Evolutionary conservation across 1,140 invertebrate genomes (phyloP), one percentile per base, ranked within the genome.

Genomic region (Leptoteleia sp.): DNA sequence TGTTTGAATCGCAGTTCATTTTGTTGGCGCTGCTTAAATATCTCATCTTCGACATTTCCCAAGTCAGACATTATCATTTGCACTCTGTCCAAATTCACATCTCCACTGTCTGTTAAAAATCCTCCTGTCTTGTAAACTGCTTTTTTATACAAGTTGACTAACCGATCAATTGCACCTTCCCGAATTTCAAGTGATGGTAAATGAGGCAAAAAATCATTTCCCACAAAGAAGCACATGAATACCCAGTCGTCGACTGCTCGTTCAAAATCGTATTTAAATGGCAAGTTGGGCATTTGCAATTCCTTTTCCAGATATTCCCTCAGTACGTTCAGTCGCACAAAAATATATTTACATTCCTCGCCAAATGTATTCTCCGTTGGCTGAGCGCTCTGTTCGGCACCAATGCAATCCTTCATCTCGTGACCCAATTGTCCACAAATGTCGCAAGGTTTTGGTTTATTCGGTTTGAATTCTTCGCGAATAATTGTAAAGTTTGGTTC

Each of bases 141-240:
- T 82, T 97, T 95, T 90, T 99, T 99, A 85, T 99, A 99, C 12
- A 99, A 90, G 78, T 92, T 93, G 4, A 99, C 94, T 2, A 99
- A 91, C 59, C 98, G 91, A 89, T 99, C 98, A 71, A 99, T 99
- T 0, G 99, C 99, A 8, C 95, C 95, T 91, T 99, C 99, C 65
- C 98, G 91, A 82, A 99, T 99, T 91, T 99, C 98, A 65, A 99
- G 89, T 15, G 97, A 99, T 9, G 99, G 99, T 59, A 99, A 91
- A 92, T 99, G 99, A 9, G 99, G 99, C 77, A 99, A 88, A 88
- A 99, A 99, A 91, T 99, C 99, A 90, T 99, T 99, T 35, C 99
- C 99, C 57, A 99, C 99, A 91, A 99, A 99, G 90, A 99, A 99
- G 89, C 99, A 99, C 97, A 99, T 99, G 87, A 99, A 99, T 0